phyloP scores from a whole-genome alignment of 1,140 invertebrate genomes.

The Cepaea nemoralis region DNA sequence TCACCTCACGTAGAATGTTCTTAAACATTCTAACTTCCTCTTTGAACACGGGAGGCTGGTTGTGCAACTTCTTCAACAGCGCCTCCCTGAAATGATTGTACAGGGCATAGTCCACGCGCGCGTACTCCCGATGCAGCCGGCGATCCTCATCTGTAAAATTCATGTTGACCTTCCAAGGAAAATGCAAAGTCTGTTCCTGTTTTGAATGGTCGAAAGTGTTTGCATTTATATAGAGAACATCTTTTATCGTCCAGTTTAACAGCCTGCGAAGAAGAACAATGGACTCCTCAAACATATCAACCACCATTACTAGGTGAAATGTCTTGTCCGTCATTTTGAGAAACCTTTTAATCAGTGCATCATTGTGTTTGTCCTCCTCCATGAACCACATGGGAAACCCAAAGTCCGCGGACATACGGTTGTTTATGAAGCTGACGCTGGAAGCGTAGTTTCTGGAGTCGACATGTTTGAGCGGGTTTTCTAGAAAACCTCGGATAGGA shows the following conservation, averaged over 20 bases:
- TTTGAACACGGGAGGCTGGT: neutral
- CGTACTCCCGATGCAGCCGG: neutral
- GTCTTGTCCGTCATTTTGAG: conserved; percentile 57
- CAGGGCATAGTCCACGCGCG: neutral
- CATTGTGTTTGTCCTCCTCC: neutral
- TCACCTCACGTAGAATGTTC: neutral
- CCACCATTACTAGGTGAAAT: conserved; percentile 74
- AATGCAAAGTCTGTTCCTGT: neutral
- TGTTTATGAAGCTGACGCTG: conserved; percentile 32
- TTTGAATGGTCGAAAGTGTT: conserved; percentile 6
- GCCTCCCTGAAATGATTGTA: neutral
- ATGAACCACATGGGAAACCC: conserved; percentile 32
- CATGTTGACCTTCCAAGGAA: neutral
- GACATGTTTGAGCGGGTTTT: conserved; percentile 41
- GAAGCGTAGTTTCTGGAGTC: neutral
- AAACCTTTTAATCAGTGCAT: conserved; percentile 1
- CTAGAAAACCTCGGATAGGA: conserved; percentile 50
- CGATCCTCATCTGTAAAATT: neutral
- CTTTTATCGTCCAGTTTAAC: conserved; percentile 72
- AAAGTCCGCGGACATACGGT: conserved; percentile 43
- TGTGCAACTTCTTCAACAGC: neutral
- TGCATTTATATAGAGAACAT: conserved; percentile 61
- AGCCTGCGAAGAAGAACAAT: conserved; percentile 71
- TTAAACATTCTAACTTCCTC: neutral
- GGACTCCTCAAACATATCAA: conserved; percentile 74